Percentiles rank a stretch among this genome's conserved stretches.
Conservation (phyloP, 2,888 invertebrate species). For the Ochropacha duplaris region DNA sequence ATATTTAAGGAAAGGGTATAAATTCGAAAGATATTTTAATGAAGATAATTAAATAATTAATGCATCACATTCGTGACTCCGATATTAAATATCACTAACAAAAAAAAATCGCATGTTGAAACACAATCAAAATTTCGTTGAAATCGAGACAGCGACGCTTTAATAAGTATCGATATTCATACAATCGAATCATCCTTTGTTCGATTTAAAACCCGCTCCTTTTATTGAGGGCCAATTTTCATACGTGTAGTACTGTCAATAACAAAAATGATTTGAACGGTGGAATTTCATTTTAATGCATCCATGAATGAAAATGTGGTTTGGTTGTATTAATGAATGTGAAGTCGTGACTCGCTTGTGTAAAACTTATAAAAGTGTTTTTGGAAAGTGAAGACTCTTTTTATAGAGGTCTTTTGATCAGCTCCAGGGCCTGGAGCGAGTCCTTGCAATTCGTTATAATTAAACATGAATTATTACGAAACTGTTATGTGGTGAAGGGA, state of each 20-base stretch:
- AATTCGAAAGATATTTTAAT: not conserved
- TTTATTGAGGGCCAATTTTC: constrained; percentile 28
- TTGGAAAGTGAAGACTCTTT: constrained; percentile 45
- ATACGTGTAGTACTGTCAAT: constrained; percentile 23
- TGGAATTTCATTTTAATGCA: constrained; percentile 14
- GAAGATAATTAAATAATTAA: constrained; percentile 1
- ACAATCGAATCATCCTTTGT: constrained; percentile 59
- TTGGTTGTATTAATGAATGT: constrained; percentile 31
- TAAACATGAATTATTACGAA: not conserved
- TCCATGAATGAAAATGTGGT: constrained; percentile 15
- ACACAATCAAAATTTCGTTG: constrained; percentile 17
- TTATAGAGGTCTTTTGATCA: constrained; percentile 36
- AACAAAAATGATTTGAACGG: constrained; percentile 24
- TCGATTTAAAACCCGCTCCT: constrained; percentile 31
- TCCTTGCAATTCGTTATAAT: constrained; percentile 1
- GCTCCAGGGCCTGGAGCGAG: constrained; percentile 6
- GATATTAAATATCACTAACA: constrained; percentile 28
- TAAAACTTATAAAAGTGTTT: constrained; percentile 35
- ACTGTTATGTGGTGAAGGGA: not conserved
- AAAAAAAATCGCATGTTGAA: constrained; percentile 19
- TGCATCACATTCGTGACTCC: constrained; percentile 27
- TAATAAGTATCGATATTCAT: constrained; percentile 34
- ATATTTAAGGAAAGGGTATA: not conserved
- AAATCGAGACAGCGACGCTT: constrained; percentile 19
- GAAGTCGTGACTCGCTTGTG: constrained; percentile 48